Evolutionary conservation across 2,797 vertebrate species (phyloP).

Genomic region (Micrastur ruficollis): DNA sequence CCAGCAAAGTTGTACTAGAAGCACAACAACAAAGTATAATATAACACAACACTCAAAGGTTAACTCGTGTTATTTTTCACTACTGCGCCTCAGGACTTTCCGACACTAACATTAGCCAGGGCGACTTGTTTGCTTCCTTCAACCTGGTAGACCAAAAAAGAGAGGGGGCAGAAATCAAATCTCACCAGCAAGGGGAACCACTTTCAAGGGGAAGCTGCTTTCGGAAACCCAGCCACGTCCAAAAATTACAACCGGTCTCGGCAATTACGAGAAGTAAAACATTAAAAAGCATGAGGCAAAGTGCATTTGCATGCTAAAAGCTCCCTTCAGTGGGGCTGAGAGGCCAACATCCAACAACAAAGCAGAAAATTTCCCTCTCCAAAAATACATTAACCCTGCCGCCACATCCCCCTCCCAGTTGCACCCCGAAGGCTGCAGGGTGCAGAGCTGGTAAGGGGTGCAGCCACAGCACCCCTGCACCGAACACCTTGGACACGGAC

Average conservation of each 20-base stretch:
- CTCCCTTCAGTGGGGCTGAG: conserved; percentile 46
- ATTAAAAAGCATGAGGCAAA: conserved; percentile 78
- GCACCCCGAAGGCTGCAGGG: not conserved
- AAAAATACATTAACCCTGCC: conserved; percentile 31
- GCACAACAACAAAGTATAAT: not conserved
- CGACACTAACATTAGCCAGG: not conserved
- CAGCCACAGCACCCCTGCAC: not conserved
- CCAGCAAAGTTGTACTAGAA: not conserved
- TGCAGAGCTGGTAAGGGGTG: not conserved
- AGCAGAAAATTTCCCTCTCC: conserved; percentile 62
- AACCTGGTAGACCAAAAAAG: conserved; percentile 38
- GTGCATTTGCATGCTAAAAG: conserved; percentile 77
- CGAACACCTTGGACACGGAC: rapidly evolving
- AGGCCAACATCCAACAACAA: conserved; percentile 63
- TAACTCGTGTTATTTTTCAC: not conserved
- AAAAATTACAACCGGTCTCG: conserved; percentile 76
- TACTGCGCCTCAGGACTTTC: not conserved
- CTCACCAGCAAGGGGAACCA: not conserved
- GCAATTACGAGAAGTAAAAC: conserved; percentile 81
- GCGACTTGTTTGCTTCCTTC: conserved; percentile 61
- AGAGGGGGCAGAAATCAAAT: conserved; percentile 25
- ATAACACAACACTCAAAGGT: not conserved
- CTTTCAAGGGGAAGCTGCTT: conserved; percentile 48
- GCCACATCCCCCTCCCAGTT: not conserved
- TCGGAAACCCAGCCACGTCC: conserved; percentile 72